These are phyloP conservation scores for Toxonevra muliebris DNA, from an alignment of 2,888 invertebrate genomes.

Conservation along the genomic window DNA sequence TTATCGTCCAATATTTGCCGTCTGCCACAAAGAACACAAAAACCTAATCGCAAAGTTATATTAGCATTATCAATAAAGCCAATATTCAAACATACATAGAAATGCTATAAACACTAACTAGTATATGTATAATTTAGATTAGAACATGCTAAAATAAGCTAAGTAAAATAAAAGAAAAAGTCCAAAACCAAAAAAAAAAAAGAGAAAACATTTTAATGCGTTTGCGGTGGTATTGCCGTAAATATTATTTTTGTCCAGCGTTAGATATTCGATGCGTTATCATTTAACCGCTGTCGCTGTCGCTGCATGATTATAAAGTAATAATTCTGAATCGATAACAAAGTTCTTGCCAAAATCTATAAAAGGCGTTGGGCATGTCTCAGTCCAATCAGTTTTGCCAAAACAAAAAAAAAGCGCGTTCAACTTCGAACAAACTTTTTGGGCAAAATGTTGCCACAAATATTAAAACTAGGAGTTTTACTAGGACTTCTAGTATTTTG, in stretches of 20 bases:
- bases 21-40: too few relatives aligned
- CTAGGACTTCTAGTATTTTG: conserved; percentile 52
- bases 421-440: conserved; percentile 23
- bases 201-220: not conserved
- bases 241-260: conserved; percentile 20
- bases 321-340: conserved; percentile 35
- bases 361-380: conserved; percentile 45
- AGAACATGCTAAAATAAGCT: too few relatives aligned
- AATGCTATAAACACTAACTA: too few relatives aligned
- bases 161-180: not conserved
- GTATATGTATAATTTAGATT: too few relatives aligned
- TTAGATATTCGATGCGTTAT: conserved; percentile 15
- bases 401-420: conserved; percentile 43
- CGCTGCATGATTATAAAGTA: conserved; percentile 31
- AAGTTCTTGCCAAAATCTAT: conserved; percentile 48
- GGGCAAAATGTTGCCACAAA: conserved; percentile 53
- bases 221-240: not conserved
- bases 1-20: too few relatives aligned
- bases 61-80: too few relatives aligned
- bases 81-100: too few relatives aligned
- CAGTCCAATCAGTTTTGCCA: conserved; percentile 51
- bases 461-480: conserved; percentile 47
- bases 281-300: conserved; percentile 10
- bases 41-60: too few relatives aligned
- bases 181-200: conserved; percentile 2